Percentiles rank a stretch among this genome's conserved stretches.
Conservation (phyloP, 2,113 vertebrate genomes). For the Takifugu flavidus region DNA sequence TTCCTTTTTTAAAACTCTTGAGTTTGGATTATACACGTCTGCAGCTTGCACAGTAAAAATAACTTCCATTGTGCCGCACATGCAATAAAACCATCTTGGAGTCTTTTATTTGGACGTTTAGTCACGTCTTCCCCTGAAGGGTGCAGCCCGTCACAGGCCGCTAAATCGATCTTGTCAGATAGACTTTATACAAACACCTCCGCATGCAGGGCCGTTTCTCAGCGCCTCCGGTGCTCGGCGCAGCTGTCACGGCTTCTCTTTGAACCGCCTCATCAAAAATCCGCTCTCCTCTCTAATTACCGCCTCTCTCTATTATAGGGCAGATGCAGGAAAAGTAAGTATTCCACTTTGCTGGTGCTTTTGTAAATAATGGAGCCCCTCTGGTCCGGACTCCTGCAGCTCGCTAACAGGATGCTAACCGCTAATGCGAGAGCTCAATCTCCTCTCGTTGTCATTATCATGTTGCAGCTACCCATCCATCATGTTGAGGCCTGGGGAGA, state of each 20-base stretch:
- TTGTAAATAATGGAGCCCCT: conserved; percentile 45
- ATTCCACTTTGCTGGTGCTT: conserved; percentile 47
- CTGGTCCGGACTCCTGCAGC: conserved; percentile 10
- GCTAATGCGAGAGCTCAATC: no score
- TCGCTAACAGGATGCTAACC: neutral
- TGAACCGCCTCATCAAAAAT: conserved; percentile 67
- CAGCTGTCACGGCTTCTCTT: conserved; percentile 57
- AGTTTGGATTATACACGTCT: neutral
- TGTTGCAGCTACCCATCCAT: neutral
- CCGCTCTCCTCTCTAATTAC: conserved; percentile 67
- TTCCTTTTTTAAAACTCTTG: no score
- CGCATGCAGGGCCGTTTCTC: conserved; percentile 13
- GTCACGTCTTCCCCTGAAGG: neutral
- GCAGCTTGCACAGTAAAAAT: neutral
- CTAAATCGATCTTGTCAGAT: conserved; percentile 1
- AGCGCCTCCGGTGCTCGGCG: conserved; percentile 26
- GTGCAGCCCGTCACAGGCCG: neutral
- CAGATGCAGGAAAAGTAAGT: conserved; percentile 44
- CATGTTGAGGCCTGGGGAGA: conserved; percentile 3
- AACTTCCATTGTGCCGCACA: neutral
- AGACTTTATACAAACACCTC: conserved; percentile 26
- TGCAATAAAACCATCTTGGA: neutral
- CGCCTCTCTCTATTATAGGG: conserved; percentile 63
- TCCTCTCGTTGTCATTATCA: no score
- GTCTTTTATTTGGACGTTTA: neutral